phyloP scores from a whole-genome alignment of 2,797 vertebrate genomes.

The Furcifer pardalis region DNA sequence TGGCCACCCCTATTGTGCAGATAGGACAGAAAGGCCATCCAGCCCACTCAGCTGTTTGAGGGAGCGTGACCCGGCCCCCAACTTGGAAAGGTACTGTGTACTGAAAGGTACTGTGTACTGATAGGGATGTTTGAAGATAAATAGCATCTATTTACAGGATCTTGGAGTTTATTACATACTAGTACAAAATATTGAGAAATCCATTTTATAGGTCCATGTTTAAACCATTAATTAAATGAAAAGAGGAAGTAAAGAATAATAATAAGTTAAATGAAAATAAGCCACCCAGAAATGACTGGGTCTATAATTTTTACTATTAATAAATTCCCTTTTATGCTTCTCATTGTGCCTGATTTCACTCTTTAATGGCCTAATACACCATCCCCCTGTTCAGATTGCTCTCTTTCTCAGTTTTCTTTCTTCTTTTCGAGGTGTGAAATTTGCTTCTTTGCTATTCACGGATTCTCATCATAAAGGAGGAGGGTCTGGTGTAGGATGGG shows the following conservation, averaged over 20 bases:
- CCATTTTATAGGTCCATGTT: background rate
- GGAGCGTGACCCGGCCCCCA: too few species aligned
- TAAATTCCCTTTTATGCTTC: slow-evolving; percentile 19
- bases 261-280: background rate
- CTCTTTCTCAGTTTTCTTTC: slow-evolving; percentile 19
- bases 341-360: slow-evolving; percentile 48
- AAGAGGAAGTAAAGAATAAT: too few species aligned
- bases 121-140: background rate
- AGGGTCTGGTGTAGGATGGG: slow-evolving; percentile 79
- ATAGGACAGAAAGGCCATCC: too few species aligned
- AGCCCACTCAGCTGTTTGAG: too few species aligned
- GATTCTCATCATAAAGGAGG: slow-evolving; percentile 76
- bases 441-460: slow-evolving; percentile 56
- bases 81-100: too few species aligned
- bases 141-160: background rate
- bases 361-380: slow-evolving; percentile 42
- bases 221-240: too few species aligned
- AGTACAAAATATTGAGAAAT: background rate
- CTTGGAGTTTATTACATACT: background rate
- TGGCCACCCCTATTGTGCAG: too few species aligned
- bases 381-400: slow-evolving; percentile 52
- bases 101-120: too few species aligned
- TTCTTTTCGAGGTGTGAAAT: slow-evolving; percentile 36
- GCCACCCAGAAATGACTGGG: background rate
- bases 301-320: background rate